A percentile compares a stretch with the other conserved stretches of the same genome.
Evolutionary conservation across 53 echinoderm and acorn worm genomes (phyloP).

Genomic region (Temnopleurus reevesii): DNA sequence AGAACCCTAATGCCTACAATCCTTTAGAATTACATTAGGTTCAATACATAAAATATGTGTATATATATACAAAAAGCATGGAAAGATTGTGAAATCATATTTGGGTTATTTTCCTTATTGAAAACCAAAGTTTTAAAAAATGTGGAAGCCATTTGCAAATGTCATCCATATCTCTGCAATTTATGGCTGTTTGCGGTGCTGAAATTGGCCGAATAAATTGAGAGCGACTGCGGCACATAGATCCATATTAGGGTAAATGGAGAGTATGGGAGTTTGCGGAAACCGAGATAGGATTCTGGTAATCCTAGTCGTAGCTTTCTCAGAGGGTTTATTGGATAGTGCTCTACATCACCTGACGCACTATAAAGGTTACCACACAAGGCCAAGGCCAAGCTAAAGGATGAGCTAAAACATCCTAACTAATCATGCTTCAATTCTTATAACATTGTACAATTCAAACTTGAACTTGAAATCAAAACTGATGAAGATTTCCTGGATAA

Average conservation of each 20-base stretch:
- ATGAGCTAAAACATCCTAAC: background rate
- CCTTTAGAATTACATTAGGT: too few relatives aligned
- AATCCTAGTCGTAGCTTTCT: background rate
- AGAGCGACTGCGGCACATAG: conserved; percentile 35
- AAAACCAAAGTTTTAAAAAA: background rate
- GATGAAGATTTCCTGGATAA: background rate
- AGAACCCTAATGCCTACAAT: too few relatives aligned
- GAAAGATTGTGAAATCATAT: conserved; percentile 15
- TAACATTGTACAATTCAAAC: background rate
- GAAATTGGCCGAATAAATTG: conserved; percentile 39
- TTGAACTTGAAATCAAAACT: background rate
- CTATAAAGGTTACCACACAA: background rate
- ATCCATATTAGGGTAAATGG: conserved; percentile 39
- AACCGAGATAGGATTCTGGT: background rate
- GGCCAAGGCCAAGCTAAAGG: background rate
- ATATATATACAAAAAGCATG: background rate
- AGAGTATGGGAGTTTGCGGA: background rate
- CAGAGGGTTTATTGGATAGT: background rate
- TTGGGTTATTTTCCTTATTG: background rate
- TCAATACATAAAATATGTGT: background rate
- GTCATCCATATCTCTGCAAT: conserved; percentile 32
- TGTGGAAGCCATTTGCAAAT: conserved; percentile 30
- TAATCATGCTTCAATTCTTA: background rate
- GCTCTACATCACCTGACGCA: background rate
- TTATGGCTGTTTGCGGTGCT: conserved; percentile 23